A percentile compares a stretch with the other conserved stretches of the same genome.
Evolutionary conservation across 2,888 invertebrate genomes (phyloP).

Genomic region (Drosophila mimica): DNA sequence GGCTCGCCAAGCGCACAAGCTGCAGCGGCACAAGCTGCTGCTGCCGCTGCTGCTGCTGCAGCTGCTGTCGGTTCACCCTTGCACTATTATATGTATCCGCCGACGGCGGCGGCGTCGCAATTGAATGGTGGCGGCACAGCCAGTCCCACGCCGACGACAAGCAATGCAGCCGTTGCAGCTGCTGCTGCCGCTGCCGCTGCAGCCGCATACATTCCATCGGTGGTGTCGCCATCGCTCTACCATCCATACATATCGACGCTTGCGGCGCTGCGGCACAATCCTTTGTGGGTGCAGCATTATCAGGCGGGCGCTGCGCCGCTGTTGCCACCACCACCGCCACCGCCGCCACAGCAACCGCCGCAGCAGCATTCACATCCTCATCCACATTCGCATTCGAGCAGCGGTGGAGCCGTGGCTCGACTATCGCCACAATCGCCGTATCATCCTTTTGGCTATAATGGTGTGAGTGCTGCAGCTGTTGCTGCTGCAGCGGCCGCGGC

Average conservation of each 20-base stretch:
- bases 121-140: constrained; percentile 79
- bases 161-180: constrained; percentile 71
- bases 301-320: constrained; percentile 83
- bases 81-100: constrained; percentile 84
- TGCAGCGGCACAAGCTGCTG: constrained; percentile 55
- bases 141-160: constrained; percentile 66
- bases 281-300: constrained; percentile 86
- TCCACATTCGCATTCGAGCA: constrained; percentile 39
- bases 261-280: constrained; percentile 85
- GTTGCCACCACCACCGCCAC: constrained; percentile 70
- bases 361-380: constrained; percentile 61
- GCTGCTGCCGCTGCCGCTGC: constrained; percentile 82
- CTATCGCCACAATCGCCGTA: constrained; percentile 84
- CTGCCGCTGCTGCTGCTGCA: constrained; percentile 54
- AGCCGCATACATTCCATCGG: constrained; percentile 84
- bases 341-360: constrained; percentile 63
- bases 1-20: constrained; percentile 66
- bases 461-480: constrained; percentile 79
- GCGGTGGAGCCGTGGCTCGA: constrained; percentile 84
- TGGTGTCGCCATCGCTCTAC: constrained; percentile 81
- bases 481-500: constrained; percentile 78
- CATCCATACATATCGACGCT: constrained; percentile 84
- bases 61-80: constrained; percentile 72
- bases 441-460: constrained; percentile 83
- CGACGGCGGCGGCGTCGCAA: constrained; percentile 69